Evolutionary conservation across 2,797 vertebrate genomes (phyloP).

Genomic region (Tragelaphus oryx): DNA sequence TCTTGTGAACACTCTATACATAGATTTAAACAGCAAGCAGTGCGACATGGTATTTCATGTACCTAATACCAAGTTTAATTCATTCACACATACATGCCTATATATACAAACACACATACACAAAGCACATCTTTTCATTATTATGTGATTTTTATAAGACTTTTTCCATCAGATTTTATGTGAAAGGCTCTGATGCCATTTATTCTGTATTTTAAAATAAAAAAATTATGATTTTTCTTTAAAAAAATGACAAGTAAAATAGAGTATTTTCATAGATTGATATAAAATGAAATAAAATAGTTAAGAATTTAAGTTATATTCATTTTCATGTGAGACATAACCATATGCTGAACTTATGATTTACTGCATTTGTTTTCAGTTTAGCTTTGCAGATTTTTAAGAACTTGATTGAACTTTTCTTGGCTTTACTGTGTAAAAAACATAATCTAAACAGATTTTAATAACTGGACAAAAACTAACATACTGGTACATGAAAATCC

Average conservation of each 20-base stretch:
- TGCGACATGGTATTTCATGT: not conserved
- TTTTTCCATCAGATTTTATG: not conserved
- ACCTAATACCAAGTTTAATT: not conserved
- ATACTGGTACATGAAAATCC: not conserved
- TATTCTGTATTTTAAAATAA: not conserved
- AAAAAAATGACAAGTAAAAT: not conserved
- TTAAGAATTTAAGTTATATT: not conserved
- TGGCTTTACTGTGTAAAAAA: not conserved
- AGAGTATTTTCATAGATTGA: not conserved
- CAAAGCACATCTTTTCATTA: not conserved
- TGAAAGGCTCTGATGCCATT: not conserved
- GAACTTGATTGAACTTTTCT: not conserved
- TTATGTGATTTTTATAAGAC: not conserved
- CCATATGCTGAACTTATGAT: not conserved
- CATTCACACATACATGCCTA: not conserved
- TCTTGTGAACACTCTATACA: not conserved
- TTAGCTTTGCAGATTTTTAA: not conserved
- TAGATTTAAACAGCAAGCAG: not conserved
- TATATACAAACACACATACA: not conserved
- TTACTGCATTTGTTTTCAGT: slow-evolving; percentile 8
- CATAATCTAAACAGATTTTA: not conserved
- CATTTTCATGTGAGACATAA: not conserved
- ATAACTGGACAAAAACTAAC: not conserved
- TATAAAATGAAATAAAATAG: not conserved
- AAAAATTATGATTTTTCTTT: not conserved